Evolutionary conservation across 2,888 invertebrate species (phyloP), one percentile per base, ranked within the genome.

Genomic region (Zelleria hepariella): DNA sequence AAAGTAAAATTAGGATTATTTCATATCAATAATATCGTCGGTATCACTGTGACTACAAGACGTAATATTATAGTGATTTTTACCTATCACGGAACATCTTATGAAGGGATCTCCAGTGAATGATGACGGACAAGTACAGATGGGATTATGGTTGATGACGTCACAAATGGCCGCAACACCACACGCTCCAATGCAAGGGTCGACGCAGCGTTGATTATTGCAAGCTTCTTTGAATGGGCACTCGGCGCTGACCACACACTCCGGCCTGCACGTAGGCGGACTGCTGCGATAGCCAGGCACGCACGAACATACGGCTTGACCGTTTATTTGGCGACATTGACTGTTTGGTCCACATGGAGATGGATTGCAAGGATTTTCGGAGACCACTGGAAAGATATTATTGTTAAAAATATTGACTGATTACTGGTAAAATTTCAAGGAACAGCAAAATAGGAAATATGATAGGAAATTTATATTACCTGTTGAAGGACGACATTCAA

Each of bases 151-250:
- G 73, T 94, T 94, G 58, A 94, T 91, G 24, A 95, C 94, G 64
- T 89, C 91, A 72, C 95, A 96, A 58, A 92, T 81, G 0, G 95
- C 94, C 60, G 90, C 91, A 59, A 91, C 82, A 18, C 95, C 95
- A 69, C 95, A 95, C n/a, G 93, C 92, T 52, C 94, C 94, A 20
- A 93, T 91, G 70, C 95, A 95, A 2, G 95, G 95, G 78, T 95
- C 92, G 61, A 91, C 79, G 77, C 95, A 95, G 78, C 93, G 93
- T 73, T 93, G 91, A 73, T 91, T 92, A 63, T 92, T 93, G 69
- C 95, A 95, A 56, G 94, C 94, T 72, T 91, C 86, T 65, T 92
- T 92, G 63, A 92, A 90, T 15, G 92, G 77, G 71, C 95, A 95
- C 74, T 95, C 94, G 0, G 93, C 89, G 74, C 93, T 93, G 62